These are phyloP conservation scores for Acanthosepion pharaonis DNA, from an alignment of 2,888 invertebrate species.

Conservation along the genomic window DNA sequence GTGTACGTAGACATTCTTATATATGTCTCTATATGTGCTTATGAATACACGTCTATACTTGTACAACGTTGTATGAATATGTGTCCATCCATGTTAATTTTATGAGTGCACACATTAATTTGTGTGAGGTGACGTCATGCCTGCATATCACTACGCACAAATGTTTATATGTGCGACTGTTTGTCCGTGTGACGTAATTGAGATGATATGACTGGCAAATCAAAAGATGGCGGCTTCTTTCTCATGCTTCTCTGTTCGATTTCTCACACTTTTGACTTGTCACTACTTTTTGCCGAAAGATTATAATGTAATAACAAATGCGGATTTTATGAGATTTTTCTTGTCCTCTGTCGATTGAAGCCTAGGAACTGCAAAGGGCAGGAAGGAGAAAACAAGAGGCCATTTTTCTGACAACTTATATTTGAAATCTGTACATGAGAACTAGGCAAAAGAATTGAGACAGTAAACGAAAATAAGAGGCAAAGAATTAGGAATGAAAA, in stretches of 20 bases:
- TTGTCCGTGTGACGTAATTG: neutral
- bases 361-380: too few species aligned
- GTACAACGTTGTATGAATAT: too few species aligned
- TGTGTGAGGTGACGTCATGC: too few species aligned
- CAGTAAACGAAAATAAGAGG: neutral
- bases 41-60: too few species aligned
- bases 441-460: neutral
- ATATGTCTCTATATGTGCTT: too few species aligned
- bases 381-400: too few species aligned
- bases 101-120: too few species aligned
- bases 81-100: too few species aligned
- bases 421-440: neutral
- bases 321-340: neutral
- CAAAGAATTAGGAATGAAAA: neutral
- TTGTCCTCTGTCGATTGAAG: neutral
- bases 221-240: neutral
- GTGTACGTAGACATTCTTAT: too few species aligned
- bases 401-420: neutral
- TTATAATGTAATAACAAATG: neutral
- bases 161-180: neutral
- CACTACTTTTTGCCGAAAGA: neutral
- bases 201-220: neutral
- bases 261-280: conserved; percentile 33
- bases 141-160: neutral
- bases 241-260: neutral